These are phyloP conservation scores for Ceratotherium simum DNA, from an alignment of 2,113 vertebrate genomes.

Conservation along the genomic window DNA sequence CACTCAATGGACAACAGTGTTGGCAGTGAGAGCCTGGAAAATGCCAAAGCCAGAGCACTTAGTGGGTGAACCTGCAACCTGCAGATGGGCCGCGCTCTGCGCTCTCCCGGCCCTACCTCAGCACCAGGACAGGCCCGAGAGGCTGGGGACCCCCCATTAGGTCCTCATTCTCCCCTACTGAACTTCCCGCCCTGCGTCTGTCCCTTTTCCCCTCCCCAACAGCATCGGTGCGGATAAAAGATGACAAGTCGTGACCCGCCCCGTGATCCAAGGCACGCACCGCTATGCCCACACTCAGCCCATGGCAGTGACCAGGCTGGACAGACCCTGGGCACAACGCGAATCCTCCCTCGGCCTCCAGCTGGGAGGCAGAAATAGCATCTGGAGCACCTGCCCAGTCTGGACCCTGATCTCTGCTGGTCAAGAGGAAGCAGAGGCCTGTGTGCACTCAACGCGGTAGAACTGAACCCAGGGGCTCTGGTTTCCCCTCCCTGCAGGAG, in stretches of 20 bases:
- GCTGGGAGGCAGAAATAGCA: neutral
- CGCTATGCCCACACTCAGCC: neutral
- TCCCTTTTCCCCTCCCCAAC: neutral
- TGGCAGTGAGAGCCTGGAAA: neutral
- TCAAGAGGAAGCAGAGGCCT: neutral
- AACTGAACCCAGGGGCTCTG: neutral
- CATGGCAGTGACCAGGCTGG: neutral
- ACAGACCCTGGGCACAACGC: neutral
- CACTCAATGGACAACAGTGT: accelerated
- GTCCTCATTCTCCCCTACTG: too few relatives aligned
- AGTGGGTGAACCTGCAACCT: neutral
- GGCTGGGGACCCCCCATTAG: neutral
- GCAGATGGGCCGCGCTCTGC: accelerated
- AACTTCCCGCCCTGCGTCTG: neutral
- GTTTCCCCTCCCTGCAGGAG: neutral
- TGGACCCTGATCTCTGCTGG: neutral
- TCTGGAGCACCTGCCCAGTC: neutral
- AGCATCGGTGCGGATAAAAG: neutral
- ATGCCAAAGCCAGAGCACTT: neutral
- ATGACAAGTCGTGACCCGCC: neutral
- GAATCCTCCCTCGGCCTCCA: neutral
- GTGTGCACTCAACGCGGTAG: neutral
- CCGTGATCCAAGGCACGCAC: neutral
- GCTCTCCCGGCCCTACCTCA: neutral
- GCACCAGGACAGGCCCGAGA: neutral